These are phyloP conservation scores for Coreoperca whiteheadi DNA, from an alignment of 2,113 vertebrate species.

Conservation along the genomic window DNA sequence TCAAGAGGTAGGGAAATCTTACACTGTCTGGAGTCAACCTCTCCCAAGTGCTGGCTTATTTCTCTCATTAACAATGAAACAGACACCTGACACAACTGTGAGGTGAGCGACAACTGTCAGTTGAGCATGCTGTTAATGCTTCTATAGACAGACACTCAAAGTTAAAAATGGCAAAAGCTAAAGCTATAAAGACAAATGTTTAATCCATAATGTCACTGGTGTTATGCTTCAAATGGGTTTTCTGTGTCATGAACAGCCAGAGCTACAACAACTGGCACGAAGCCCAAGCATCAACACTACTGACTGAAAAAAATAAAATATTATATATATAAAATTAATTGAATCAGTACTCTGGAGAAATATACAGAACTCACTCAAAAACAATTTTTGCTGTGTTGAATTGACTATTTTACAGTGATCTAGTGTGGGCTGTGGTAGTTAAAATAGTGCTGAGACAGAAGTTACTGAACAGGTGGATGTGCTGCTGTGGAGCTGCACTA, in stretches of 20 bases:
- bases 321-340: conserved; percentile 13
- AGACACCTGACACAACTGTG: conserved; percentile 17
- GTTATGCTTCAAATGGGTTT: conserved; percentile 36
- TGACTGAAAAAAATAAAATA: not conserved
- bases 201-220: conserved; percentile 30
- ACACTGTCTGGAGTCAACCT: not conserved
- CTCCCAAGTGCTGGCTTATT: conserved; percentile 9
- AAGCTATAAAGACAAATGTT: conserved; percentile 21
- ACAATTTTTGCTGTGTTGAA: conserved; percentile 15
- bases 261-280: not conserved
- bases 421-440: not conserved
- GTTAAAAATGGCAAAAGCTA: conserved; percentile 31
- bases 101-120: conserved; percentile 12
- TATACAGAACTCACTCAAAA: conserved; percentile 8
- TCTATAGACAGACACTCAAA: not conserved
- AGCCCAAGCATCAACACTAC: not conserved
- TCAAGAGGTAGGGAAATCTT: not conserved
- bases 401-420: not conserved
- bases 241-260: conserved; percentile 15
- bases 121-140: conserved; percentile 11
- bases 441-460: not conserved
- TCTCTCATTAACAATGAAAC: conserved; percentile 56
- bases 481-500: conserved; percentile 4
- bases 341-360: not conserved
- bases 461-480: conserved; percentile 12